These are phyloP conservation scores for Masticophis lateralis DNA, from an alignment of 2,797 vertebrate genomes.

Conservation along the genomic window DNA sequence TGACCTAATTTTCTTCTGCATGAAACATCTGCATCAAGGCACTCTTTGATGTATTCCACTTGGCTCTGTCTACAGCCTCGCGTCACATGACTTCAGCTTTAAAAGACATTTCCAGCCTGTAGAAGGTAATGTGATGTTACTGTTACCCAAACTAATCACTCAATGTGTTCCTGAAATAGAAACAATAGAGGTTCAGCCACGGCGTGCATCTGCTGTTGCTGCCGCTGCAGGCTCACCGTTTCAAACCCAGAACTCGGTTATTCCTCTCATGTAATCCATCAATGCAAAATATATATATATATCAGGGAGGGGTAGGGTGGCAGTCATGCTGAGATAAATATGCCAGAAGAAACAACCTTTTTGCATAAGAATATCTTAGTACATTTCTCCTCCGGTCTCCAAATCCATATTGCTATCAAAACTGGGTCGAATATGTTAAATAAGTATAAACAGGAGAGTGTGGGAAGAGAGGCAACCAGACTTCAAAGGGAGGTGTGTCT, in stretches of 20 bases:
- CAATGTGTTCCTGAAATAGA: constrained; percentile 77
- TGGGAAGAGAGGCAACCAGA: constrained; percentile 57
- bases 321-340: constrained; percentile 64
- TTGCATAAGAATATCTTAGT: constrained; percentile 56
- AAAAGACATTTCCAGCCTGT: constrained; percentile 80
- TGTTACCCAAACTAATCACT: constrained; percentile 81
- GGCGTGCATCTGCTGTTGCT: constrained; percentile 64
- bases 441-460: constrained; percentile 55
- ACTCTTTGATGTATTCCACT: constrained; percentile 85
- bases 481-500: constrained; percentile 64
- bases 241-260: constrained; percentile 71
- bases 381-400: constrained; percentile 40
- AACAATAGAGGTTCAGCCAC: constrained; percentile 79
- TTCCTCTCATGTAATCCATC: constrained; percentile 72
- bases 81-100: constrained; percentile 79
- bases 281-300: constrained; percentile 38
- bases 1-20: constrained; percentile 86
- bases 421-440: constrained; percentile 60
- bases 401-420: constrained; percentile 37
- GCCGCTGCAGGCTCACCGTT: constrained; percentile 65
- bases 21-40: constrained; percentile 85
- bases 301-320: too few species aligned
- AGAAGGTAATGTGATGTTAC: constrained; percentile 81
- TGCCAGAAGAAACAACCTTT: constrained; percentile 66
- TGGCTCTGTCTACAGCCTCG: constrained; percentile 82